Conservation (phyloP, 2,888 invertebrate genomes). For the Baronia brevicornis region DNA sequence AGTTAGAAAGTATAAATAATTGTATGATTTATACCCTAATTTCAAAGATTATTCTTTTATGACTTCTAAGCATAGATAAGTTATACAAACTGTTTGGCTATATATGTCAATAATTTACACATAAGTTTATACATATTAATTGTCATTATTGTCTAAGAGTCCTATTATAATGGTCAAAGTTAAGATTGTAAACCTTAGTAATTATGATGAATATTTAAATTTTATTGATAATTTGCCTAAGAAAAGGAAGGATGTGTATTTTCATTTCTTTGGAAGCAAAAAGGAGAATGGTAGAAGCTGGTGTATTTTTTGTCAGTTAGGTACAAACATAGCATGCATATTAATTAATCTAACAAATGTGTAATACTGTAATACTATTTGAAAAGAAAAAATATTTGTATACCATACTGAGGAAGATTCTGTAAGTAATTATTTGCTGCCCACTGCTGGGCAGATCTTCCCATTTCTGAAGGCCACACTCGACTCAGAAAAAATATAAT, state of each 20-base stretch:
- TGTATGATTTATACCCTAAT: no score
- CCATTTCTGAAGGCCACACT: no score
- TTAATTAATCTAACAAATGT: background rate
- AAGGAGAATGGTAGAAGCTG: constrained; percentile 84
- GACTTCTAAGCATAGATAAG: no score
- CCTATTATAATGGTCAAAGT: constrained; percentile 26
- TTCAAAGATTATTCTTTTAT: no score
- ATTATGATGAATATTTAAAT: constrained; percentile 41
- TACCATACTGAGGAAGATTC: no score
- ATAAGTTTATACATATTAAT: constrained; percentile 3
- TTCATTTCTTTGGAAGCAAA: constrained; percentile 59
- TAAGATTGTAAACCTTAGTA: constrained; percentile 31
- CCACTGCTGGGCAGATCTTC: no score
- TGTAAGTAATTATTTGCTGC: no score
- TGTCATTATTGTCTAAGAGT: constrained; percentile 19
- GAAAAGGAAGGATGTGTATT: constrained; percentile 45
- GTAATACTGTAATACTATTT: background rate
- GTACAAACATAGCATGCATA: constrained; percentile 24
- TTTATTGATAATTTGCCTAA: constrained; percentile 35
- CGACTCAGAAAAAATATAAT: no score
- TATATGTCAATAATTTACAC: constrained; percentile 6
- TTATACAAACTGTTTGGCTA: no score
- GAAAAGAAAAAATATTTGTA: no score
- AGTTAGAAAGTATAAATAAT: no score
- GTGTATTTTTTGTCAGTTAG: constrained; percentile 77